Percentiles rank a stretch among this genome's conserved stretches.
phyloP scores from a whole-genome alignment of 2,888 invertebrate species.

The Pachliopta kotzebuea region DNA sequence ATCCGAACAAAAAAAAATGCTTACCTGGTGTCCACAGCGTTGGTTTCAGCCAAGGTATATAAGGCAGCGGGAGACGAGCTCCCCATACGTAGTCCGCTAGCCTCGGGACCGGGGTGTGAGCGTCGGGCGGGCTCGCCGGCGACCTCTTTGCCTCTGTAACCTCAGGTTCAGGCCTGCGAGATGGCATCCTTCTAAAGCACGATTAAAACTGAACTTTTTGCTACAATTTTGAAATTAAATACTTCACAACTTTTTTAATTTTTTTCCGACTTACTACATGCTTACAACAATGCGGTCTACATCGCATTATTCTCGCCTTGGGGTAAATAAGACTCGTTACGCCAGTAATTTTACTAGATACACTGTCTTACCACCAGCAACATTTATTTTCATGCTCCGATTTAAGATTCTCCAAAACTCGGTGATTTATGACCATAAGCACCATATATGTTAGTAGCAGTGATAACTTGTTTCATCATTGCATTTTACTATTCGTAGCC shows the following conservation, averaged over 20 bases:
- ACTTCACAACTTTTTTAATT: not conserved
- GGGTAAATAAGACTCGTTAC: too few relatives aligned
- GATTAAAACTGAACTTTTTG: conserved; percentile 68
- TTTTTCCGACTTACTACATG: too few relatives aligned
- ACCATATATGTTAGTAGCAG: too few relatives aligned
- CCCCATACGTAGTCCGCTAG: conserved; percentile 92
- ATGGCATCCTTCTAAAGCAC: conserved; percentile 72
- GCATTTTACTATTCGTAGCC: too few relatives aligned
- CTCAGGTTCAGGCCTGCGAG: conserved; percentile 76
- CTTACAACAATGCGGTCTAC: too few relatives aligned
- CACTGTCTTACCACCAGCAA: too few relatives aligned
- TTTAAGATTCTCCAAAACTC: too few relatives aligned
- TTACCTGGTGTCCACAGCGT: conserved; percentile 72
- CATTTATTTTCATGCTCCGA: too few relatives aligned
- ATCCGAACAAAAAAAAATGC: not conserved
- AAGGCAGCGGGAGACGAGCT: conserved; percentile 83
- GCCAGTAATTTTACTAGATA: too few relatives aligned
- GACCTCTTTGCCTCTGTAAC: conserved; percentile 90
- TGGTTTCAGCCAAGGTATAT: conserved; percentile 85
- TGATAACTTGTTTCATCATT: too few relatives aligned
- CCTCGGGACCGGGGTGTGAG: conserved; percentile 87
- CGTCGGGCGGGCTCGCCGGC: conserved; percentile 86
- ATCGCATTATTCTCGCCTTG: too few relatives aligned
- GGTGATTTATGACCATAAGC: too few relatives aligned
- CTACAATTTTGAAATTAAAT: conserved; percentile 28